phyloP scores from a whole-genome alignment of 2,113 vertebrate species.

The Orycteropus afer region DNA sequence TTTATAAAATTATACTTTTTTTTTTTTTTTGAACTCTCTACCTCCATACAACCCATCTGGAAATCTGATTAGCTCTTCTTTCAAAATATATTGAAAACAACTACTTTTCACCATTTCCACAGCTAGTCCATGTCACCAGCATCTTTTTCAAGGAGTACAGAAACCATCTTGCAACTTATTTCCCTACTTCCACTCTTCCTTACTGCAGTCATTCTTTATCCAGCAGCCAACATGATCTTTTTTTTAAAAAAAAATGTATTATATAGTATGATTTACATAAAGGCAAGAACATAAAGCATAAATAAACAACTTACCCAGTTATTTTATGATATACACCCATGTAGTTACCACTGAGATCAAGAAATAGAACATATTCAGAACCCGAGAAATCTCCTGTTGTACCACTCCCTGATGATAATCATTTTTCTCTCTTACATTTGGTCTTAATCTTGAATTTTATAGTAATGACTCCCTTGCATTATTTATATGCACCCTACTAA shows the following conservation, averaged over 20 bases:
- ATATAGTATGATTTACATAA: not conserved
- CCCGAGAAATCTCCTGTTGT: not conserved
- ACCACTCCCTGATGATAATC: not conserved
- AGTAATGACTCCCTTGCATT: not conserved
- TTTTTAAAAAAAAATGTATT: not conserved
- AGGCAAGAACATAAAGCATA: not conserved
- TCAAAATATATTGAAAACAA: not conserved
- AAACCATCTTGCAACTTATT: not conserved
- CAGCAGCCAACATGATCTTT: not conserved
- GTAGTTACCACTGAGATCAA: not conserved
- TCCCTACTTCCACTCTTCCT: not conserved
- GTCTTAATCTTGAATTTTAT: not conserved
- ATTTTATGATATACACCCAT: not conserved
- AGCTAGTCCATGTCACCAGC: not conserved
- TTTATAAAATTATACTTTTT: not conserved
- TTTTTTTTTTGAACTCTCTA: not conserved
- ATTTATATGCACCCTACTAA: not conserved
- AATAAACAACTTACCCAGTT: not conserved
- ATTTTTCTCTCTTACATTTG: not conserved
- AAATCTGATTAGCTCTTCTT: not conserved
- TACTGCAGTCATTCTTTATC: not conserved
- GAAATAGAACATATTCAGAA: not conserved
- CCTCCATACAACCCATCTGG: not conserved
- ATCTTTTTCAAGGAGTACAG: not conserved
- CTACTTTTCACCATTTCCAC: not conserved